Percentiles rank a stretch among this genome's conserved stretches.
Evolutionary conservation across 2,888 invertebrate species (phyloP).

Genomic region (Apodemia hepburni): DNA sequence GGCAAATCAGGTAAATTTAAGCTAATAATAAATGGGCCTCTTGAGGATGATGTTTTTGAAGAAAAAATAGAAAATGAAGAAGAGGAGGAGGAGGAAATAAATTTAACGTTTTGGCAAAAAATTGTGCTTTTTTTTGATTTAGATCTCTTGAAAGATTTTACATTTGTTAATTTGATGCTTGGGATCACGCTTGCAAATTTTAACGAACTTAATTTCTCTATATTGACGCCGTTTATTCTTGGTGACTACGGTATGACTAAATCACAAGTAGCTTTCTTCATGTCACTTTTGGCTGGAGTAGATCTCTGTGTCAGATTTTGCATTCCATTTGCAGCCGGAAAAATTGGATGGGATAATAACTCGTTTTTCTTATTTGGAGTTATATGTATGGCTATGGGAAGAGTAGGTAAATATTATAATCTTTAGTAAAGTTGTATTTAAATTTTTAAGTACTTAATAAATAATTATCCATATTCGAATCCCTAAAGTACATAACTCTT

Average conservation of each 20-base stretch:
- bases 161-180: conserved; percentile 85
- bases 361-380: conserved; percentile 86
- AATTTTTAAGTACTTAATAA: not conserved
- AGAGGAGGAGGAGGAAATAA: conserved; percentile 45
- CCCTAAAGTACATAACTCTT: too few relatives aligned
- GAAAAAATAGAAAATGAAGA: conserved; percentile 39
- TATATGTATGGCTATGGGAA: conserved; percentile 82
- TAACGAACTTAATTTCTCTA: conserved; percentile 86
- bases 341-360: conserved; percentile 85
- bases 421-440: conserved; percentile 15
- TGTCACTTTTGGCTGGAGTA: conserved; percentile 84
- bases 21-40: conserved; percentile 47
- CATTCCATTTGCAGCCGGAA: conserved; percentile 84
- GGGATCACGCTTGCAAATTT: conserved; percentile 86
- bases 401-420: conserved; percentile 73
- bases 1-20: conserved; percentile 50
- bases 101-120: conserved; percentile 72
- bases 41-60: conserved; percentile 53
- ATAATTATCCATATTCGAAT: too few relatives aligned
- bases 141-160: conserved; percentile 83
- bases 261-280: conserved; percentile 82
- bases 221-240: conserved; percentile 87
- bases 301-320: conserved; percentile 84
- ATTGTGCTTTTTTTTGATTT: conserved; percentile 84
- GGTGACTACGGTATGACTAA: conserved; percentile 82